Evolutionary conservation across 2,888 invertebrate genomes (phyloP).

Genomic region (Orthosia gothica): DNA sequence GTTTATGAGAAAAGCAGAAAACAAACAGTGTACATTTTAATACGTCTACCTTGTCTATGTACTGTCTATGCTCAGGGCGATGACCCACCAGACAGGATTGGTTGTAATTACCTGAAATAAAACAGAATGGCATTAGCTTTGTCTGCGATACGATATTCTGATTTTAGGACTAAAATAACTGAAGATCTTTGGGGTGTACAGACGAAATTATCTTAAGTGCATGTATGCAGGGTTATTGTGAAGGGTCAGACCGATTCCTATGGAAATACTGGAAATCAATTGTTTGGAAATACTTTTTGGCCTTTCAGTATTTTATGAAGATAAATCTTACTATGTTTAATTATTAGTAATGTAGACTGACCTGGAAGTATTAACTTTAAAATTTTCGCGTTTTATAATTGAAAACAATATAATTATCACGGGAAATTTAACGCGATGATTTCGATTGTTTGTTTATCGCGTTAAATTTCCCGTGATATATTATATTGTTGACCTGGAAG

Average conservation of each 20-base stretch:
- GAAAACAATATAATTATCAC: no score
- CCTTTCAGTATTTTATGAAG: neutral
- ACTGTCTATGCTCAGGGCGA: constrained; percentile 10
- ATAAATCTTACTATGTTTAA: no score
- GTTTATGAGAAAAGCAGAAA: constrained; percentile 45
- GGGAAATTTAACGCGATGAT: no score
- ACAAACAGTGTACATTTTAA: constrained; percentile 51
- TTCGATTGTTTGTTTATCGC: no score
- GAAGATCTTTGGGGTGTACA: neutral
- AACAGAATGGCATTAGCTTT: constrained; percentile 49
- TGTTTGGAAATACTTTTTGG: neutral
- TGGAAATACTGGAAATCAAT: neutral
- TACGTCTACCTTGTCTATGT: constrained; percentile 52
- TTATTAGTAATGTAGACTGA: no score
- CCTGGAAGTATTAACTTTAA: no score
- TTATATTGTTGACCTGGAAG: no score
- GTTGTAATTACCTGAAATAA: constrained; percentile 63
- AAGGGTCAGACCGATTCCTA: neutral
- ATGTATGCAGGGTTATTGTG: neutral
- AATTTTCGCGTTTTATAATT: no score
- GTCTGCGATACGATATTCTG: constrained; percentile 39
- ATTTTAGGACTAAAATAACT: constrained; percentile 14
- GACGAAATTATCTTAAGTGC: neutral
- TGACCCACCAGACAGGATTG: constrained; percentile 43
- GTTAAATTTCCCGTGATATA: no score